Evolutionary conservation across 1,140 invertebrate species (phyloP).

Genomic region (Pararge aegeria): DNA sequence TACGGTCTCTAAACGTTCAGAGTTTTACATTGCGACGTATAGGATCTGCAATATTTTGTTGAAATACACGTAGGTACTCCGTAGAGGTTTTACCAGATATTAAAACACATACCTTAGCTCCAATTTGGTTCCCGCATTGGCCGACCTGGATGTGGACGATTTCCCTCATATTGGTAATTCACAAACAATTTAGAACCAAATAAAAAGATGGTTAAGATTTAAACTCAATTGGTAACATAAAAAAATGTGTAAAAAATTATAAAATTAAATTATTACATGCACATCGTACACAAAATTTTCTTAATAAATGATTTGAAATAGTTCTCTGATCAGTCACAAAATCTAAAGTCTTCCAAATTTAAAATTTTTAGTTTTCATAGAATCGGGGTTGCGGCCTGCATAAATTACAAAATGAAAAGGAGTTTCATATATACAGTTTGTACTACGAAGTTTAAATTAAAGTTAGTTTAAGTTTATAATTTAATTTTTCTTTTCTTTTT

Average conservation of each 20-base stretch:
- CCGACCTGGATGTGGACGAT: slow-evolving; percentile 85
- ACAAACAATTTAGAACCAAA: slow-evolving; percentile 37
- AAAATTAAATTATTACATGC: slow-evolving; percentile 25
- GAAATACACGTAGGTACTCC: too few species aligned
- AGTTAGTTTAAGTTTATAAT: too few species aligned
- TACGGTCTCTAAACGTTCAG: too few species aligned
- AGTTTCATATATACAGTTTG: too few species aligned
- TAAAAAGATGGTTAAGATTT: slow-evolving; percentile 13
- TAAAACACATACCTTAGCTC: slow-evolving; percentile 84
- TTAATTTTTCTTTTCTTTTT: too few species aligned
- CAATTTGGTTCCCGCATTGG: slow-evolving; percentile 80
- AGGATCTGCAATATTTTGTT: too few species aligned
- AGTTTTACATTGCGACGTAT: too few species aligned
- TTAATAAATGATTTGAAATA: slow-evolving; percentile 31
- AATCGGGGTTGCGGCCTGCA: too few species aligned
- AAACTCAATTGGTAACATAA: slow-evolving; percentile 22
- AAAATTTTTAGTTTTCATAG: slow-evolving; percentile 13
- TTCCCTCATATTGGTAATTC: slow-evolving; percentile 79
- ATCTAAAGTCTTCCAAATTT: slow-evolving; percentile 16
- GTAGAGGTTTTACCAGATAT: too few species aligned
- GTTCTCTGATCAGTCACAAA: slow-evolving; percentile 12
- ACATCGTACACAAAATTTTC: slow-evolving; percentile 40
- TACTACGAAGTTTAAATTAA: too few species aligned
- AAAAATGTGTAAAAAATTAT: slow-evolving; percentile 27
- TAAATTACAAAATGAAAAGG: too few species aligned